Base-by-base conservation (phyloP, 2,888 invertebrate genomes). In the Caradrina kadenii region DNA sequence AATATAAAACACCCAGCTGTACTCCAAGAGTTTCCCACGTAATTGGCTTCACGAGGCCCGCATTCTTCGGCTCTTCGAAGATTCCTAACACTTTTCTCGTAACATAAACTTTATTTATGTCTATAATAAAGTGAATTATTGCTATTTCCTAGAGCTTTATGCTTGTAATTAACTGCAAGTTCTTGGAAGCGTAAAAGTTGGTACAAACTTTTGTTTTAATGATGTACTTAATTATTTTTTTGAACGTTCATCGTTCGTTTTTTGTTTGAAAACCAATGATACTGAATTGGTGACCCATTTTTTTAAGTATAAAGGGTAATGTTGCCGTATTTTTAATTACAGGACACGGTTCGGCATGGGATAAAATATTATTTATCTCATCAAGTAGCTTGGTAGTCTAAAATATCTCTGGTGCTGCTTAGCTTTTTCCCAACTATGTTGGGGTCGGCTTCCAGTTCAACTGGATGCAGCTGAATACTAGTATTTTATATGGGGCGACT, bases 61-160 rank as follows among this genome's bases (percentile, higher is more conserved):
- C 56, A 17, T 39, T 56, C 56, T 2, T 48, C 15, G 15, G 55
- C 19, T 55, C 35, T 49, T 56, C 10, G 42, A 55, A 67, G 69
- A 58, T 48, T 60, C 55, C 26, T 35, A 55, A 80, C 64, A 69
- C 53, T 80, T 69, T 50, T 26, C 52, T 69, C 13, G 13, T 49
- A 52, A 64, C 58, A 65, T 67, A 79, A 79, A 73, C 50, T 76
- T 76, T 73, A 80, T 79, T 80, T 80, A 79, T 76, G 64, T 64
- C 22, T 56, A 76, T 79, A 70, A 75, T 75, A 79, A 79, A 71
- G 64, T 52, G 60, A 71, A 48, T 68, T 70, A 79, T 65, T 45
- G 64, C 55, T 39, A 65, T 67, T 56, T 65, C 49, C 54, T 70
- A n/a, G 21, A 63, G 50, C 10, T 79, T 72, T 64, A 77, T 71